Evolutionary conservation across 2,797 vertebrate genomes (phyloP), one percentile per base, ranked within the genome.

Genomic region (Coilia nasus): DNA sequence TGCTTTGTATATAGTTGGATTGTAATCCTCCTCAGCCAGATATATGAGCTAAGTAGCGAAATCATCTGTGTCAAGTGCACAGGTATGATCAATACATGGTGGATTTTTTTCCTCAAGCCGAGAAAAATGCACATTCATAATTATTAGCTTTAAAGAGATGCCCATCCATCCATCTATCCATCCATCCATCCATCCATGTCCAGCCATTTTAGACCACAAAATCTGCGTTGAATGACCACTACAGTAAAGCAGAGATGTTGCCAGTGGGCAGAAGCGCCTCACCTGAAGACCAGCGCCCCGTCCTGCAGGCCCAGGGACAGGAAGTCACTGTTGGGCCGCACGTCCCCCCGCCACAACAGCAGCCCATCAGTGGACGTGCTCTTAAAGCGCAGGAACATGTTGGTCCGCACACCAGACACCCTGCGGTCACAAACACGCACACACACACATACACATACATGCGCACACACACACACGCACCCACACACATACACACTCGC

Each of bases 331-430:
- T 97, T 98, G 56, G 96, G 89, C 89, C 96, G 94, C 96, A 97
- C 94, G 88, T 97, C 97, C 84, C 98, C 98, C 83, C 97, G 93
- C 98, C 98, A 99, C 82, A 99, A 91, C 91, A 99, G 84, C 87
- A 99, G 93, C 2, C 98, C 98, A 0, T 99, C 97, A 85, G 95
- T 97, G 84, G 96, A 94, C 2, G 95, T 96, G 60, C 98, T 97
- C 93, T 97, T 99, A 92, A 99, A 99, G 59, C 96, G 96, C 96
- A 99, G 97, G 89, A 99, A 99, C 1, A 97, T 93, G 0, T 96
- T 98, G 0, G 96, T 97, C 90, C 98, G 97, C 81, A 96, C 96
- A 46, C 98, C 98, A 0, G 98, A 97, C 1, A 98, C 94, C 90
- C 98, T 99, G 89, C 21, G 35, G 19, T 31, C 17, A 21, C 50